A percentile compares a stretch with the other conserved stretches of the same genome.
These are phyloP conservation scores for Drosophila cardini DNA, from an alignment of 1,140 invertebrate genomes.

Conservation along the genomic window DNA sequence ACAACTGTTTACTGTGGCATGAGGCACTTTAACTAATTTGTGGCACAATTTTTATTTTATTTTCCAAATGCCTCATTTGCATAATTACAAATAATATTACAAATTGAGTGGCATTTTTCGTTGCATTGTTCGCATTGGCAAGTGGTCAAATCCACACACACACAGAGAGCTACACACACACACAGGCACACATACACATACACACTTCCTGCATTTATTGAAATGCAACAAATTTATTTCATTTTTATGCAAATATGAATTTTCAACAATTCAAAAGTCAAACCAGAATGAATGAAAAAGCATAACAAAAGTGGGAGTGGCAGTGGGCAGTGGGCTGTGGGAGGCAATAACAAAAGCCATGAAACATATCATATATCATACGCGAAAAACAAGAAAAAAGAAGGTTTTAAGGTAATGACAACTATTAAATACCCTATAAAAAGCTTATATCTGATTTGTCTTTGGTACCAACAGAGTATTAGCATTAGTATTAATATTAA, in stretches of 20 bases:
- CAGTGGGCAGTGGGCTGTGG: neutral
- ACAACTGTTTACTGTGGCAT: neutral
- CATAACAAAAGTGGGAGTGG: neutral
- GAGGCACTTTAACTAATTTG: conserved; percentile 45
- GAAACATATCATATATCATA: conserved; percentile 32
- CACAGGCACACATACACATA: neutral
- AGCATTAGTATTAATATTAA: neutral
- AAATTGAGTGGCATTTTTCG: conserved; percentile 41
- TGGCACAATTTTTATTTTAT: conserved; percentile 36
- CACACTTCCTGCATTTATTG: neutral
- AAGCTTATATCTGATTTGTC: too few species aligned
- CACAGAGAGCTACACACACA: neutral
- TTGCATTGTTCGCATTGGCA: conserved; percentile 47
- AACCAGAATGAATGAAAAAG: conserved; percentile 2
- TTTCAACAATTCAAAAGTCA: conserved; percentile 74
- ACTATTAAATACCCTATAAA: conserved; percentile 2
- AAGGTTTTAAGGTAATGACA: neutral
- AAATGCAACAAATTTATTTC: conserved; percentile 38
- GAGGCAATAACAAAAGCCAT: conserved; percentile 25
- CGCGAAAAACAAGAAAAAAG: neutral
- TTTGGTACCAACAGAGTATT: neutral
- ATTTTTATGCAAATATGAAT: conserved; percentile 60
- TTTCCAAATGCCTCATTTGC: conserved; percentile 60
- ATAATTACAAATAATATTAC: conserved; percentile 82
- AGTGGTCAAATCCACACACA: conserved; percentile 33